These are phyloP conservation scores for Ptychadena robeensis DNA, from an alignment of 2,797 vertebrate species.

Conservation along the genomic window DNA sequence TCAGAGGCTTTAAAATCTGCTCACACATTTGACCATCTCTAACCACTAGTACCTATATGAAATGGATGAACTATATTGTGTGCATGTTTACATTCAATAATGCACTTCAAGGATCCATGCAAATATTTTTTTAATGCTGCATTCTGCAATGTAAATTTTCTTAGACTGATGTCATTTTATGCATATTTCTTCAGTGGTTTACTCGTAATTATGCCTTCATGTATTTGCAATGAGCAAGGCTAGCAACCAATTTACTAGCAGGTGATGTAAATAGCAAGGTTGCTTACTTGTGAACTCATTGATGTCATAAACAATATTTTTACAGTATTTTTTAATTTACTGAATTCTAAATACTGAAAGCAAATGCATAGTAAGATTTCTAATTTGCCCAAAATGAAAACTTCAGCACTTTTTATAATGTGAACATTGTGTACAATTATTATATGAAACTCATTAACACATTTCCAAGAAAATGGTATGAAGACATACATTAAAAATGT, in stretches of 20 bases:
- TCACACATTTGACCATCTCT: too few species aligned
- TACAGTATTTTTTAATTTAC: background rate
- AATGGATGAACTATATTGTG: background rate
- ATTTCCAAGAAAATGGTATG: slow-evolving; percentile 84
- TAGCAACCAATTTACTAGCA: background rate
- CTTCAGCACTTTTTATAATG: background rate
- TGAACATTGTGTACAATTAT: background rate
- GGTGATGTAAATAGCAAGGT: background rate
- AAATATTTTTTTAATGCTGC: background rate
- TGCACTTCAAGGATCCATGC: background rate
- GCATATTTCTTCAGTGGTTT: background rate
- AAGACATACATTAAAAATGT: slow-evolving; percentile 86
- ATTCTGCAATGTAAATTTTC: background rate
- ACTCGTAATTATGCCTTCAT: background rate
- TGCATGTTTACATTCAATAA: background rate
- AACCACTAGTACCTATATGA: background rate
- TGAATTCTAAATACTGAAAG: background rate
- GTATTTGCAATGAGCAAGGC: background rate
- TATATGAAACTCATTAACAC: slow-evolving; percentile 82
- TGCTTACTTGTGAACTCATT: background rate
- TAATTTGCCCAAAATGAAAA: background rate
- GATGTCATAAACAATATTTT: background rate
- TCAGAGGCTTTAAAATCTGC: too few species aligned
- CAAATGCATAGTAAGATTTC: background rate
- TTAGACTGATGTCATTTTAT: background rate